Base-by-base conservation (phyloP, 1,140 invertebrate genomes). In the Asobara japonica region DNA sequence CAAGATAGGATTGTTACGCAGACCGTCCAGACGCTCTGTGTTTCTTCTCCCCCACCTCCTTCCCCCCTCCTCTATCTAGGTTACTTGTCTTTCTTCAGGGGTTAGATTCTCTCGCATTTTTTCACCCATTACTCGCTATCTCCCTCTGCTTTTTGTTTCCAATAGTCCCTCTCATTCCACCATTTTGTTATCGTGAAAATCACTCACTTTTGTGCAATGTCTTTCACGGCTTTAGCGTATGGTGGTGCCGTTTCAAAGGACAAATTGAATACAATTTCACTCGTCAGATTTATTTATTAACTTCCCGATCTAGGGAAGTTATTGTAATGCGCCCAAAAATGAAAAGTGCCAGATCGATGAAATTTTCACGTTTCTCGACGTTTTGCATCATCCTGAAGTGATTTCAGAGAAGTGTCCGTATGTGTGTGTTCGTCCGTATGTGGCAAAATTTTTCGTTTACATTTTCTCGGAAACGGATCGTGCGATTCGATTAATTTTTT, bases 1-100 rank as follows among this genome's bases (percentile, higher is more conserved):
- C 18, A 29, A 71, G 73, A 74, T 74, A 74, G 68, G 56, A 74
- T 74, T 74, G 73, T 74, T 74, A 71, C 65, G 51, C 68, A 73
- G 75, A 77, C 76, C 77, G 51, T 71, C 70, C 77, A 78, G 67
- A 75, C 72, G 69, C 70, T 73, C 72, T 74, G 38, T 75, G 69
- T 76, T 73, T 64, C 11, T 61, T 36, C 56, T 61, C 69, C 65
- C 18, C 56, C 41, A 25, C 31, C 65, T 51, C 38, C 51, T 11
- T 20, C 30, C 38, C 45, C 41, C n/a, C 13, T 22, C 56, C 48
- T 10, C 61, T 41, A 33, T 38, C 41, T 45, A 16, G 22, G 18
- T 66, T 66, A 22, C 18, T 56, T 64, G 31, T 27, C 25, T 48
- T 33, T 56, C 62, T 60, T 65, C 29, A 16, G 22, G 62, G 62